Evolutionary conservation across 2,888 invertebrate genomes (phyloP).

Genomic region (Euphydryas editha): DNA sequence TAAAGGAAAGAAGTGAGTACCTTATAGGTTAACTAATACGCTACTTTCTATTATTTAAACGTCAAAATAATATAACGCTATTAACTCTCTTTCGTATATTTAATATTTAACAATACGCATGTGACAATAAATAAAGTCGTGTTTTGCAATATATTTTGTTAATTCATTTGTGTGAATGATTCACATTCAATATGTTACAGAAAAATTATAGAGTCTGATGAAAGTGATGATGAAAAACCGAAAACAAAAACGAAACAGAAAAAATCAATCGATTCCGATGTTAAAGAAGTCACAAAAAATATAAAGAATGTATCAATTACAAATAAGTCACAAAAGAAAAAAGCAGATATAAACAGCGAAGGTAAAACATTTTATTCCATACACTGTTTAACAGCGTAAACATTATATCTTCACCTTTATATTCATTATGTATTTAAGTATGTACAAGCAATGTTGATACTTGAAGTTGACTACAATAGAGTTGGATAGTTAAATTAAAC

Average conservation of each 20-base stretch:
- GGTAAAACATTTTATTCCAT: constrained; percentile 56
- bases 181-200: constrained; percentile 46
- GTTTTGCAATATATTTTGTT: not conserved
- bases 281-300: constrained; percentile 81
- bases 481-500: no score
- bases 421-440: no score
- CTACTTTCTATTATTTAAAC: constrained; percentile 14
- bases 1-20: constrained; percentile 75
- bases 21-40: constrained; percentile 65
- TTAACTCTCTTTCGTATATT: not conserved
- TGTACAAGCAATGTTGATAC: no score
- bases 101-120: not conserved
- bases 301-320: constrained; percentile 84
- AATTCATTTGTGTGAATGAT: not conserved
- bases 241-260: constrained; percentile 77
- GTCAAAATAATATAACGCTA: not conserved
- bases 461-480: no score
- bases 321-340: constrained; percentile 80
- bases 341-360: constrained; percentile 63
- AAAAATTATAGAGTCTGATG: constrained; percentile 69
- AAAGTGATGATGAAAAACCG: constrained; percentile 78
- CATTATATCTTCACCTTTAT: no score
- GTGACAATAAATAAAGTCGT: not conserved
- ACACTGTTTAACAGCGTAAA: no score
- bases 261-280: constrained; percentile 76